Conservation (phyloP, 2,113 vertebrate genomes). For the Emydocephalus ijimae region DNA sequence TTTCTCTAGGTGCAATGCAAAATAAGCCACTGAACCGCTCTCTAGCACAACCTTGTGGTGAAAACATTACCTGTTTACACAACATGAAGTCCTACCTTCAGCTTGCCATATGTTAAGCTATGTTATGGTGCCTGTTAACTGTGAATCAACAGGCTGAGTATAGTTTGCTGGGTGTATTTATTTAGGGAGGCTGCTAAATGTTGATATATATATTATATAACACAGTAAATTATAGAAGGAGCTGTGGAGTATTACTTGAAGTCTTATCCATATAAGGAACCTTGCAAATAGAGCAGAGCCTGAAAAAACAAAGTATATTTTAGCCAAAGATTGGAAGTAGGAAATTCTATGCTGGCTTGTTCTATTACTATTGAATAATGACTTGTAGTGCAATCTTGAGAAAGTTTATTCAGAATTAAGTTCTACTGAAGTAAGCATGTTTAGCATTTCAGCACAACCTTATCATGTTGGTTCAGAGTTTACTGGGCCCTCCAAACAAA, state of each 20-base stretch:
- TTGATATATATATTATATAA: neutral
- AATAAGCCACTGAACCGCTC: conserved; percentile 30
- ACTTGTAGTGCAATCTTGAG: neutral
- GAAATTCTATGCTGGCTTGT: conserved; percentile 28
- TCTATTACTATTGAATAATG: neutral
- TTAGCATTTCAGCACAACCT: neutral
- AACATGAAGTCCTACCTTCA: neutral
- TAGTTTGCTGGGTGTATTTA: neutral
- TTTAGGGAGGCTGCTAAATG: neutral
- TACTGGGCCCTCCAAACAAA: neutral
- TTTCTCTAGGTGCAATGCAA: conserved; percentile 8
- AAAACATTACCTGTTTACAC: neutral
- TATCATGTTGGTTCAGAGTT: neutral
- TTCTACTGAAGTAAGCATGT: neutral
- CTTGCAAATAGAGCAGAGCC: conserved; percentile 51
- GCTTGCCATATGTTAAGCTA: neutral
- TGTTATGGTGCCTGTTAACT: too few species aligned
- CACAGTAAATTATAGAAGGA: conserved; percentile 23
- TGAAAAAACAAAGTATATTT: conserved; percentile 48
- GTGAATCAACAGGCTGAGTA: neutral
- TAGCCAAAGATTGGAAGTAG: conserved; percentile 17
- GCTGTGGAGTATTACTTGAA: conserved; percentile 36
- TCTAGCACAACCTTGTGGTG: conserved; percentile 12
- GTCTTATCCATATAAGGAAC: conserved; percentile 22
- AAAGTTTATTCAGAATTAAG: neutral